Evolutionary conservation across 2,797 vertebrate genomes (phyloP).

Genomic region (Apogon talboti): DNA sequence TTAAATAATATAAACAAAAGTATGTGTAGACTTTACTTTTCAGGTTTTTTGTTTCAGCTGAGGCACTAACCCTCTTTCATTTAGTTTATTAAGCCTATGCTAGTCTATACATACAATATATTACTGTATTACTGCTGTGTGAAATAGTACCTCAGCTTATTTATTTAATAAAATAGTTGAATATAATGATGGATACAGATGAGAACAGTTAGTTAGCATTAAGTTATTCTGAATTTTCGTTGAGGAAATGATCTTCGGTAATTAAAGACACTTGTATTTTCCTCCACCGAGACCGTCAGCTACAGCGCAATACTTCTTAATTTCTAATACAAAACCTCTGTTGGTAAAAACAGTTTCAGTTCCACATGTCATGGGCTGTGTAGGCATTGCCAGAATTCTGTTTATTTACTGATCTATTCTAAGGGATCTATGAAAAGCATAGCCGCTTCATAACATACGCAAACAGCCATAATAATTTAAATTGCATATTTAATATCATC

Average conservation of each 20-base stretch:
- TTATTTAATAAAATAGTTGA: not conserved
- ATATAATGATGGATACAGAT: too few relatives aligned
- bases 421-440: constrained; percentile 37
- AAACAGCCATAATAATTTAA: constrained; percentile 50
- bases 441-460: constrained; percentile 42
- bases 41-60: not conserved
- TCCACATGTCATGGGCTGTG: not conserved
- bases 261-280: not conserved
- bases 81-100: not conserved
- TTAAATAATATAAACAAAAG: not conserved
- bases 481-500: constrained; percentile 51
- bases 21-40: not conserved
- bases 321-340: constrained; percentile 17
- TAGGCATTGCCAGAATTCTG: constrained; percentile 8
- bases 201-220: not conserved
- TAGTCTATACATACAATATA: not conserved
- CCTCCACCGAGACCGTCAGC: not conserved
- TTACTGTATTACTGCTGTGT: not conserved
- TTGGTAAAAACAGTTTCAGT: constrained; percentile 22
- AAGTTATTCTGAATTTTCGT: not conserved
- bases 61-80: not conserved
- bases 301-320: constrained; percentile 8
- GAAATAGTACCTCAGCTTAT: not conserved
- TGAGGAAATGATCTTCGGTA: too few relatives aligned
- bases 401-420: constrained; percentile 46